Percentiles rank a stretch among this genome's conserved stretches.
phyloP scores from a whole-genome alignment of 1,140 invertebrate species.

The Pseudomyrmex gracilis region DNA sequence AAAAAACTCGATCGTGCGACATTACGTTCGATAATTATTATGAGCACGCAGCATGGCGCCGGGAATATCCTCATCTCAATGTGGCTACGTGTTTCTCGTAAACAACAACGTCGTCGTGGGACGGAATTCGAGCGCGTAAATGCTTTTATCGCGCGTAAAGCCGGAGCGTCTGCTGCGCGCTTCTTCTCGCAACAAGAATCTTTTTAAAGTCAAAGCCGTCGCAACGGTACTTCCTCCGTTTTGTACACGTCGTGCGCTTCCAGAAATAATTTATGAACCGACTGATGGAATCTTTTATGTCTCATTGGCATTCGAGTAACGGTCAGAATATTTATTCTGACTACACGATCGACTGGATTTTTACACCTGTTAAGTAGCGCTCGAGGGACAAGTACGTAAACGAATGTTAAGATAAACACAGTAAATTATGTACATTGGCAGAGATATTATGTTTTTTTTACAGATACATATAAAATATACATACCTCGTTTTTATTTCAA shows the following conservation, averaged over 20 bases:
- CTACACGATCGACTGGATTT: background rate
- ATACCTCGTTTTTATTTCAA: too few relatives aligned
- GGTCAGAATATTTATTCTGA: background rate
- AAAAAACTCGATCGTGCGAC: slow-evolving; percentile 1
- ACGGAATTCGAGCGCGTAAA: slow-evolving; percentile 53
- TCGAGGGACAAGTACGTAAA: background rate
- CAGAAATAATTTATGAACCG: slow-evolving; percentile 37
- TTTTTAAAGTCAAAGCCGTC: background rate
- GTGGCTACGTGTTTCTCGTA: slow-evolving; percentile 33
- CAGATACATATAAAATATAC: too few relatives aligned
- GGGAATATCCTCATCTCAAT: slow-evolving; percentile 19
- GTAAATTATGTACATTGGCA: too few relatives aligned
- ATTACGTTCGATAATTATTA: slow-evolving; percentile 56
- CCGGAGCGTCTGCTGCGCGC: slow-evolving; percentile 8
- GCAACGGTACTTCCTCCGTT: background rate
- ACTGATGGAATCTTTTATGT: slow-evolving; percentile 20
- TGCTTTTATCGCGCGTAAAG: slow-evolving; percentile 53
- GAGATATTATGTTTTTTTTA: too few relatives aligned
- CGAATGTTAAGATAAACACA: background rate
- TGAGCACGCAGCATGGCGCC: slow-evolving; percentile 36
- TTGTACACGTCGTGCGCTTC: background rate
- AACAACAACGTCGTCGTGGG: slow-evolving; percentile 28
- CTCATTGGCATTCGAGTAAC: background rate
- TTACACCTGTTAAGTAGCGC: background rate
- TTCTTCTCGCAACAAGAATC: slow-evolving; percentile 28